Evolutionary conservation across 2,888 invertebrate genomes (phyloP).

Genomic region (Nasonia oneida): DNA sequence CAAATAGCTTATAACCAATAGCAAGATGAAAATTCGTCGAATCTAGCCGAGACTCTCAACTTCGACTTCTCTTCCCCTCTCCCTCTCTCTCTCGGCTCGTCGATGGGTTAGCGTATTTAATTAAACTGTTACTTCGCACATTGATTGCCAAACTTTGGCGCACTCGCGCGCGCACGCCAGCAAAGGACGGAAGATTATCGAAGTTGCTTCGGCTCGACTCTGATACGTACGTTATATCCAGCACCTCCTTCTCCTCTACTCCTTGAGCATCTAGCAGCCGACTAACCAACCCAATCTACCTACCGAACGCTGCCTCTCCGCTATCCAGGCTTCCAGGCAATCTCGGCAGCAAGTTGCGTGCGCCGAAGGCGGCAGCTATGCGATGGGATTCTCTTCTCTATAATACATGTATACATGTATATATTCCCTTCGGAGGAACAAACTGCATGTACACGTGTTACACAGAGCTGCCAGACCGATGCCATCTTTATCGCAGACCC

Average conservation of each 20-base stretch:
- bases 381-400: slow-evolving; percentile 41
- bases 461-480: slow-evolving; percentile 11
- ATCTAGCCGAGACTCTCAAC: not conserved
- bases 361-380: slow-evolving; percentile 51
- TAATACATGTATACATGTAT: not conserved
- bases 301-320: slow-evolving; percentile 51
- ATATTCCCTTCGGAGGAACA: slow-evolving; percentile 3
- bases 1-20: slow-evolving; percentile 13
- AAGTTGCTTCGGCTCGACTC: slow-evolving; percentile 62
- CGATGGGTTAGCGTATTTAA: slow-evolving; percentile 77
- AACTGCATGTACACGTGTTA: slow-evolving; percentile 9
- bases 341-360: slow-evolving; percentile 68
- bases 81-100: slow-evolving; percentile 31
- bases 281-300: slow-evolving; percentile 66
- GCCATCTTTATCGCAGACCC: slow-evolving; percentile 36
- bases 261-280: slow-evolving; percentile 62
- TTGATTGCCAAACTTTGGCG: slow-evolving; percentile 77
- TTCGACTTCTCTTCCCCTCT: not conserved
- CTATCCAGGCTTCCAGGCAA: slow-evolving; percentile 70
- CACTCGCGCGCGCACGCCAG: slow-evolving; percentile 15
- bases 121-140: slow-evolving; percentile 78
- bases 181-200: slow-evolving; percentile 67
- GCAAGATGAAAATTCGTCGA: slow-evolving; percentile 52
- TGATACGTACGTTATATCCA: slow-evolving; percentile 48
- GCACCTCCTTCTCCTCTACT: slow-evolving; percentile 8